These are phyloP conservation scores for Danio aesculapii DNA, from an alignment of 2,797 vertebrate genomes.

Conservation along the genomic window DNA sequence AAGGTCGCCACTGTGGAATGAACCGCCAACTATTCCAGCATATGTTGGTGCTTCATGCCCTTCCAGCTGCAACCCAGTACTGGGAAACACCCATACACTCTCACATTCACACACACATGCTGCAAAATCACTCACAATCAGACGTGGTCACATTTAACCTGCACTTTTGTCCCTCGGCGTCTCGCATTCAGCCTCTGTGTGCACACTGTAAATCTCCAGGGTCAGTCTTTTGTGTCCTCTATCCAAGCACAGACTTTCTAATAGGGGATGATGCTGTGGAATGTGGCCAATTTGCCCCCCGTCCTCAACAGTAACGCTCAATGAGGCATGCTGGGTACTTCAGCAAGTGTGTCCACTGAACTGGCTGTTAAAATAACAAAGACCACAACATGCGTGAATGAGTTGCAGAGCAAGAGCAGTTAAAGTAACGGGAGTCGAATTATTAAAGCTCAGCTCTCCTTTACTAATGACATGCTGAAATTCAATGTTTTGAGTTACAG, in stretches of 20 bases:
- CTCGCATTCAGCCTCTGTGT: slow-evolving; percentile 20
- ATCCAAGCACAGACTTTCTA: slow-evolving; percentile 34
- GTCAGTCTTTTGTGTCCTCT: slow-evolving; percentile 35
- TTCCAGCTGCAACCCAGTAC: no score
- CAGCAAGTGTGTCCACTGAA: slow-evolving; percentile 36
- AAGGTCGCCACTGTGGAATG: no score
- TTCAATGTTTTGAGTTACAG: not conserved
- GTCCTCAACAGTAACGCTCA: slow-evolving; percentile 28
- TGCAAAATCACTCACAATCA: not conserved
- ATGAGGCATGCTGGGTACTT: slow-evolving; percentile 44
- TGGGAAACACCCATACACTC: no score
- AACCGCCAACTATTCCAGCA: no score
- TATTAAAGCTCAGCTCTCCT: not conserved
- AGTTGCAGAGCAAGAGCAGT: slow-evolving; percentile 21
- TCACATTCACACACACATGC: not conserved
- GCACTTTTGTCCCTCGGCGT: not conserved
- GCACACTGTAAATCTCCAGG: slow-evolving; percentile 40
- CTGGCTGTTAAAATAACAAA: slow-evolving; percentile 28
- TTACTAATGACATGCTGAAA: not conserved
- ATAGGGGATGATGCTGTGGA: slow-evolving; percentile 30
- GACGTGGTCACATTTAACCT: not conserved
- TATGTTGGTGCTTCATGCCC: no score
- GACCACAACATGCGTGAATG: slow-evolving; percentile 17
- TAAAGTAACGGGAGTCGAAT: not conserved
- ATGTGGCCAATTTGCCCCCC: slow-evolving; percentile 42